Percentiles rank a stretch among this genome's conserved stretches.
These are phyloP conservation scores for Paracyprichromis sp. DNA, from an alignment of 2,113 vertebrate genomes.

Conservation along the genomic window DNA sequence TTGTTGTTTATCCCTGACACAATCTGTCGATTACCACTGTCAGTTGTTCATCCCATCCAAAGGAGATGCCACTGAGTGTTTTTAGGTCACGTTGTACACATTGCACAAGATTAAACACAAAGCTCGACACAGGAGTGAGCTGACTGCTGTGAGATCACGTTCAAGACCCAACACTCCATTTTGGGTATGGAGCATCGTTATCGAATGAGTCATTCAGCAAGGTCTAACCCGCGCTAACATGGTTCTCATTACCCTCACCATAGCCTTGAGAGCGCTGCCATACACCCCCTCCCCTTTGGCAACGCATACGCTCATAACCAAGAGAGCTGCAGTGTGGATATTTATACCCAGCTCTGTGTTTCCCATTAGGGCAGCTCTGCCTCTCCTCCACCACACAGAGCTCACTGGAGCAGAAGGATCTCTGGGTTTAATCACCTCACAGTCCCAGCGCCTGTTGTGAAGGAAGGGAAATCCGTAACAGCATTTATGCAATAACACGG, in stretches of 20 bases:
- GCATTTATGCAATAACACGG: background rate
- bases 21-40: background rate
- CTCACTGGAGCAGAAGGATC: background rate
- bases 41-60: background rate
- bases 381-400: background rate
- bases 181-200: constrained; percentile 25
- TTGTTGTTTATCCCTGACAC: background rate
- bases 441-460: background rate
- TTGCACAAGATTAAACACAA: background rate
- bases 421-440: background rate
- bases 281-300: constrained; percentile 23
- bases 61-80: background rate
- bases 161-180: constrained; percentile 5
- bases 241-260: constrained; percentile 47
- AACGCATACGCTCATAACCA: background rate
- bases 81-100: background rate
- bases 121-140: background rate
- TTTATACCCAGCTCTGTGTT: constrained; percentile 57
- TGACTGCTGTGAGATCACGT: background rate
- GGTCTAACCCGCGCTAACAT: constrained; percentile 19
- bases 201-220: constrained; percentile 30
- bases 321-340: constrained; percentile 17
- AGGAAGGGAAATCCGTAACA: constrained; percentile 5
- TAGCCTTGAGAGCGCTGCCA: constrained; percentile 20
- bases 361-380: constrained; percentile 37